A percentile compares a stretch with the other conserved stretches of the same genome.
phyloP scores from a whole-genome alignment of 2,888 invertebrate genomes.

The Tineola bisselliella region DNA sequence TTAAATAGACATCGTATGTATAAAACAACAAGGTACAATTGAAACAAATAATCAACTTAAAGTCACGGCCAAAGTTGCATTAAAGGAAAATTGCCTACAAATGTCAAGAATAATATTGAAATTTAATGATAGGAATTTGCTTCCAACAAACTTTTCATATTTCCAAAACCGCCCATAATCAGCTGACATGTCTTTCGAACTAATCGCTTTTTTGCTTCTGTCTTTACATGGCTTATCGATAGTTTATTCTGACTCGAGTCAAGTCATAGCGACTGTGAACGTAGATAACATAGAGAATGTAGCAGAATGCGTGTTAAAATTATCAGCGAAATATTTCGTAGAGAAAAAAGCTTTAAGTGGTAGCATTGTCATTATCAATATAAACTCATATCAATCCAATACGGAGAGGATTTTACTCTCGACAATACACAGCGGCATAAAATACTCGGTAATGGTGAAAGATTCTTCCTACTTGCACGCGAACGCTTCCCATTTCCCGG shows the following conservation, averaged over 20 bases:
- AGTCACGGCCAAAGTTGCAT: background rate
- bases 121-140: slow-evolving; percentile 5
- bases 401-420: slow-evolving; percentile 49
- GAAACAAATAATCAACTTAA: background rate
- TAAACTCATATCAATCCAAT: slow-evolving; percentile 50
- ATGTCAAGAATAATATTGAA: slow-evolving; percentile 7
- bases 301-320: slow-evolving; percentile 60
- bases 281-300: slow-evolving; percentile 47
- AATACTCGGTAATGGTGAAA: slow-evolving; percentile 63
- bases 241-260: background rate
- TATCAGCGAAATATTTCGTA: slow-evolving; percentile 62
- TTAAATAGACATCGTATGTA: too few relatives aligned
- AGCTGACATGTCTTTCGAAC: background rate
- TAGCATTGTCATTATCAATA: slow-evolving; percentile 60
- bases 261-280: slow-evolving; percentile 25
- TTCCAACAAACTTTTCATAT: background rate
- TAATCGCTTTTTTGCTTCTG: background rate
- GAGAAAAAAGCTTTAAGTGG: slow-evolving; percentile 60
- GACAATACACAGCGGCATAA: slow-evolving; percentile 52
- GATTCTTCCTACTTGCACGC: slow-evolving; percentile 57
- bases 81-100: slow-evolving; percentile 3
- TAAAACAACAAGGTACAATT: too few relatives aligned
- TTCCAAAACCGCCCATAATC: background rate
- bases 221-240: background rate
- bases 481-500: slow-evolving; percentile 63